Percentiles rank a stretch among this genome's conserved stretches.
phyloP scores from a whole-genome alignment of 2,113 vertebrate species.

The Acrocephalus arundinaceus region DNA sequence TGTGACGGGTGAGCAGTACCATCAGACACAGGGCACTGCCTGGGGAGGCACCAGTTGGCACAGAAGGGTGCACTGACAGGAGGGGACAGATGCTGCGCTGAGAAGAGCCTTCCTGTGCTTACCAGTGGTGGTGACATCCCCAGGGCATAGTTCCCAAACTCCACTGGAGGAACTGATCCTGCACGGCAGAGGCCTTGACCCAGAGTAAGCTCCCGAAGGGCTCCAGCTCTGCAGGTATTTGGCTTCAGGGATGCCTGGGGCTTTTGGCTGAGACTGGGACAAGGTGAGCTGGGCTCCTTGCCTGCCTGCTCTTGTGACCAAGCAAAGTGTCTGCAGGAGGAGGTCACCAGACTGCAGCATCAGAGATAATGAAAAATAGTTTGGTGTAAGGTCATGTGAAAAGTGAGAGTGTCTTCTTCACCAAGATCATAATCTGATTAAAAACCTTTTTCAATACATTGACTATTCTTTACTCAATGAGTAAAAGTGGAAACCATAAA shows the following conservation, averaged over 20 bases:
- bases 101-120: not conserved
- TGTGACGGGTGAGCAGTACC: not conserved
- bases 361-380: not conserved
- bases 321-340: not conserved
- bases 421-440: not conserved
- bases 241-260: not conserved
- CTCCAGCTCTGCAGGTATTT: not conserved
- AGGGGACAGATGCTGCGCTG: not conserved
- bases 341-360: not conserved
- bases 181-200: not conserved
- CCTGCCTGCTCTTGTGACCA: not conserved
- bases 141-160: not conserved
- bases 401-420: not conserved
- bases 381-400: not conserved
- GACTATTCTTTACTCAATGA: not conserved
- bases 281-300: not conserved
- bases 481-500: not conserved
- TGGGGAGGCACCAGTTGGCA: not conserved
- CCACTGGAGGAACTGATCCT: not conserved
- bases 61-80: not conserved
- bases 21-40: not conserved
- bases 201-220: fast-evolving
- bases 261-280: not conserved
- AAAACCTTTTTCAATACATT: not conserved
- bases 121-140: not conserved